Conservation (phyloP, 2,797 vertebrate genomes). For the Calcarius lapponicus region DNA sequence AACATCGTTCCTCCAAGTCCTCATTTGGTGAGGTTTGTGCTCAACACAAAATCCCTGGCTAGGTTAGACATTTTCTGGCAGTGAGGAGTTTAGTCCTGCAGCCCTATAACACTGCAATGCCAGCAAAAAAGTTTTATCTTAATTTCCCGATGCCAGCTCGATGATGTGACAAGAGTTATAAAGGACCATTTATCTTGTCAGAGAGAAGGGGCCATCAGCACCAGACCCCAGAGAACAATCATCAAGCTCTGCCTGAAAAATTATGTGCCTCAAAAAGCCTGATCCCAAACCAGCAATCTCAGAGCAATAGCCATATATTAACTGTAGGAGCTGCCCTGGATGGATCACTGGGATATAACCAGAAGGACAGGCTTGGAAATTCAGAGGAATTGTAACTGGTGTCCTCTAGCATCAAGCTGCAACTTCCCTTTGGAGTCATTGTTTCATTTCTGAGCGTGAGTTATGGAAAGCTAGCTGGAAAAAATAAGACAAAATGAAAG, state of each 20-base stretch:
- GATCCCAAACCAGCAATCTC: constrained; percentile 21
- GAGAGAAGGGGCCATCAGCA: neutral
- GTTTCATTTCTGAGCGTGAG: neutral
- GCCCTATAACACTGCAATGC: constrained; percentile 21
- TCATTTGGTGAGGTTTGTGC: neutral
- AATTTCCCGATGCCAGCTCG: constrained; percentile 49
- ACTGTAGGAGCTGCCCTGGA: neutral
- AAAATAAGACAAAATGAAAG: neutral
- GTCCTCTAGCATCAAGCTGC: neutral
- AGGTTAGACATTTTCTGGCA: neutral
- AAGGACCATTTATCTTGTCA: constrained; percentile 52
- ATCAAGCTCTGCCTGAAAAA: constrained; percentile 36
- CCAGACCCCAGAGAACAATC: neutral
- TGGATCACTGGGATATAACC: neutral
- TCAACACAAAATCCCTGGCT: neutral
- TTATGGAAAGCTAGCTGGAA: neutral
- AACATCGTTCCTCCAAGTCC: neutral
- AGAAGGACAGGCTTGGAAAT: neutral
- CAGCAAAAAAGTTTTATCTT: constrained; percentile 60
- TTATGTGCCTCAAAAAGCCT: constrained; percentile 13
- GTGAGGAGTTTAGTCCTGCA: neutral
- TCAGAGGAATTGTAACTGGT: neutral
- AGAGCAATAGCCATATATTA: neutral
- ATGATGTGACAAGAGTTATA: constrained; percentile 30
- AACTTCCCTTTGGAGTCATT: neutral